Base-by-base conservation (phyloP, 2,888 invertebrate genomes). In the Trilocha varians region DNA sequence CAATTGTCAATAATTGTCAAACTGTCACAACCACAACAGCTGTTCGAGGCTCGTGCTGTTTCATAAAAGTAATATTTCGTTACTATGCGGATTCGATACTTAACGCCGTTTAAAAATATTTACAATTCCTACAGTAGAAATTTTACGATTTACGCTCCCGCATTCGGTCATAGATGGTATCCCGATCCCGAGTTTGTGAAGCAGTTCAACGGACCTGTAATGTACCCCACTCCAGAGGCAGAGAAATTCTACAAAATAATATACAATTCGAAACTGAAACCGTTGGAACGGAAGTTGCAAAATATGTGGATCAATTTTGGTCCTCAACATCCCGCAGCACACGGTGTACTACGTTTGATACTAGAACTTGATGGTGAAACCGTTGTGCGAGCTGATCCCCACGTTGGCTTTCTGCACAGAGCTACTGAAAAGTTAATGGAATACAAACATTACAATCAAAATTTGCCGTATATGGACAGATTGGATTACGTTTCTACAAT, bases 401-500 rank as follows among this genome's bases (percentile, higher is more conserved):
- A 96, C 59, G 91, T 96, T 52, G 96, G 96, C 0, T 88, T 95
- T 16, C 78, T 97, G 36, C 96, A 97, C 71, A 88, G 96, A 53
- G 96, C 93, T 32, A 95, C 96, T 0, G 96, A 96, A 70, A 97
- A 97, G 73, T 82, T 97, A 5, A 95, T 96, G 65, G 96, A 97
- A 75, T 85, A 93, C 70, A 96, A 96, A 75, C 95, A 94, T 17
- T 97, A 95, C 70, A 84, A 88, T 5, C 95, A 95, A 80, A 93
- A 89, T 1, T 62, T 96, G 45, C 96, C 96, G 0, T 97, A 90
- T 68, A 93, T 97, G 74, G 96, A 96, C 73, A 91, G 95, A 3
- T 75, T 96, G 16, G 96, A 97, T 66, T 97, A 96, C 65, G 92
- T 95, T 0, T 94, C 95, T 1, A 91, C 93, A 69, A 89, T 96